Conservation (phyloP, 2,113 vertebrate genomes). For the Otus sunia region DNA sequence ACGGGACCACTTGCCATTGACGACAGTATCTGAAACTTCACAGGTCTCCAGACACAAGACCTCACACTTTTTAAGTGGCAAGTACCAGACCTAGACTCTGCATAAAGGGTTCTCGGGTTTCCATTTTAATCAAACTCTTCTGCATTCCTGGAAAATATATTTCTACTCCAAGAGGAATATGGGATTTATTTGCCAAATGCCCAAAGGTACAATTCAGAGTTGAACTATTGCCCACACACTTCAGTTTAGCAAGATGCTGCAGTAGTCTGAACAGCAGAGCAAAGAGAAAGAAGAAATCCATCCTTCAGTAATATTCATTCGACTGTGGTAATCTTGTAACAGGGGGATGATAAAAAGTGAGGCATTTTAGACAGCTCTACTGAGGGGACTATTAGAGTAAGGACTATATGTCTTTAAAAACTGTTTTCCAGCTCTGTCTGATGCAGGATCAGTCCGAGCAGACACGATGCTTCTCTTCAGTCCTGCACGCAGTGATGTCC, state of each 20-base stretch:
- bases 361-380: not conserved
- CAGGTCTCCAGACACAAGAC: not conserved
- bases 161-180: not conserved
- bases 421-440: not conserved
- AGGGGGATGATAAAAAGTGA: not conserved
- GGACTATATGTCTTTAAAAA: not conserved
- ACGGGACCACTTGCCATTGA: not conserved
- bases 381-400: not conserved
- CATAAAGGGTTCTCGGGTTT: not conserved
- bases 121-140: not conserved
- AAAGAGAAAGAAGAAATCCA: not conserved
- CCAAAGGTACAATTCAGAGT: not conserved
- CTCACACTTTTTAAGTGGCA: not conserved
- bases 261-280: not conserved
- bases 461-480: not conserved
- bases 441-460: not conserved
- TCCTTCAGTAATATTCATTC: not conserved
- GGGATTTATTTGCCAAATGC: not conserved
- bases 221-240: not conserved
- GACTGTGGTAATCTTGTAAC: not conserved
- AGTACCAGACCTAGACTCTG: not conserved
- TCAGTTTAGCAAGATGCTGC: not conserved
- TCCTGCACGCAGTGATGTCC: not conserved
- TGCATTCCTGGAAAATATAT: not conserved
- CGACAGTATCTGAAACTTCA: not conserved